Evolutionary conservation across 2,888 invertebrate genomes (phyloP).

Genomic region (Lymantria dispar): DNA sequence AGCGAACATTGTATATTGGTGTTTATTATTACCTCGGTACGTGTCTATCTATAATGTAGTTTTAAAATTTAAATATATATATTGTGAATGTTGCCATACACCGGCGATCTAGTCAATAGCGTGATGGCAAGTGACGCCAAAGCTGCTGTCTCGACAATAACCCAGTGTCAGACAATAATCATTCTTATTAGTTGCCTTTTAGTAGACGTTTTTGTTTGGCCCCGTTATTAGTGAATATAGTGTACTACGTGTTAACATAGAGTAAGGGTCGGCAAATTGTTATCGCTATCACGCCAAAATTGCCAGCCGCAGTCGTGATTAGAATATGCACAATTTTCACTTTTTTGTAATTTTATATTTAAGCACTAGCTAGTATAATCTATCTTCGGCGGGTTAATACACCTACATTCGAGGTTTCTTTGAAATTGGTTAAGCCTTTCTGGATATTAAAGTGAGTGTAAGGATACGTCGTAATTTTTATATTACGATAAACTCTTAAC

Average conservation of each 20-base stretch:
- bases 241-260: slow-evolving; percentile 22
- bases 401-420: too few species aligned
- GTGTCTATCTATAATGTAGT: neutral
- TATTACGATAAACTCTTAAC: too few species aligned
- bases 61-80: neutral
- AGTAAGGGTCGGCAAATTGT: neutral
- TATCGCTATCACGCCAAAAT: neutral
- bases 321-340: too few species aligned
- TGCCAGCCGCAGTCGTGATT: too few species aligned
- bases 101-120: neutral
- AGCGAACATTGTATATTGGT: neutral
- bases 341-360: neutral
- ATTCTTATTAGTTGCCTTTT: slow-evolving; percentile 72
- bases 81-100: neutral
- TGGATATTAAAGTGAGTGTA: too few species aligned
- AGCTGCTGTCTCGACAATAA: slow-evolving; percentile 83
- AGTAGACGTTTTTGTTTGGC: slow-evolving; percentile 55
- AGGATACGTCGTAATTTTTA: too few species aligned
- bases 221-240: slow-evolving; percentile 41
- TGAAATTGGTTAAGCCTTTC: too few species aligned
- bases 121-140: slow-evolving; percentile 28
- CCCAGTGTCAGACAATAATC: slow-evolving; percentile 82
- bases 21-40: slow-evolving; percentile 10
- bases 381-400: too few species aligned
- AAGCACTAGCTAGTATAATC: neutral